Evolutionary conservation across 1,140 invertebrate genomes (phyloP).

Genomic region (Pogonomyrmex californicus): DNA sequence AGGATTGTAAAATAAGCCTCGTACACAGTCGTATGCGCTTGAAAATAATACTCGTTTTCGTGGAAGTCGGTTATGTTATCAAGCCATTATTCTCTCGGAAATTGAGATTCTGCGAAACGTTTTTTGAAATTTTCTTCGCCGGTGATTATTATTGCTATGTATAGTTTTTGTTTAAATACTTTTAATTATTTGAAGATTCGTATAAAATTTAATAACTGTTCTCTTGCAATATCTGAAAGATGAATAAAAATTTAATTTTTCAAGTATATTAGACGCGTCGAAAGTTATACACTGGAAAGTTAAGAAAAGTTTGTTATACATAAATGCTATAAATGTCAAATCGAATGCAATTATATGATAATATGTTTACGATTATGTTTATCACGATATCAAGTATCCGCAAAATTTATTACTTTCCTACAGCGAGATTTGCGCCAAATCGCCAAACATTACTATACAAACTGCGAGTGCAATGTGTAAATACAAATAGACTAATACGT

Average conservation of each 20-base stretch:
- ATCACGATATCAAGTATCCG: not conserved
- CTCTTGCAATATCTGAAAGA: not conserved
- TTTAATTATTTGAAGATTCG: not conserved
- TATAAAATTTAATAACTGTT: not conserved
- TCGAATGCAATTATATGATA: conserved; percentile 10
- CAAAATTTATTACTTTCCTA: conserved; percentile 13
- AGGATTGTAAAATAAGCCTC: conserved; percentile 33
- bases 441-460: not conserved
- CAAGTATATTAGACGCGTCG: not conserved
- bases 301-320: not conserved
- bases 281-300: too few relatives aligned
- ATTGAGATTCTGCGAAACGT: conserved; percentile 12
- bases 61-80: conserved; percentile 54
- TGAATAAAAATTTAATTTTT: conserved; percentile 17
- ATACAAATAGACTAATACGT: conserved; percentile 25
- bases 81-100: conserved; percentile 15
- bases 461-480: not conserved
- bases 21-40: not conserved
- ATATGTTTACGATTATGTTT: not conserved
- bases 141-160: not conserved
- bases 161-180: not conserved
- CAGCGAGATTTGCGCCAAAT: conserved; percentile 13
- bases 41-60: conserved; percentile 61
- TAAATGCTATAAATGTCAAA: not conserved
- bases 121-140: not conserved